These are phyloP conservation scores for Lathamus discolor DNA, from an alignment of 2,113 vertebrate genomes.

Conservation along the genomic window DNA sequence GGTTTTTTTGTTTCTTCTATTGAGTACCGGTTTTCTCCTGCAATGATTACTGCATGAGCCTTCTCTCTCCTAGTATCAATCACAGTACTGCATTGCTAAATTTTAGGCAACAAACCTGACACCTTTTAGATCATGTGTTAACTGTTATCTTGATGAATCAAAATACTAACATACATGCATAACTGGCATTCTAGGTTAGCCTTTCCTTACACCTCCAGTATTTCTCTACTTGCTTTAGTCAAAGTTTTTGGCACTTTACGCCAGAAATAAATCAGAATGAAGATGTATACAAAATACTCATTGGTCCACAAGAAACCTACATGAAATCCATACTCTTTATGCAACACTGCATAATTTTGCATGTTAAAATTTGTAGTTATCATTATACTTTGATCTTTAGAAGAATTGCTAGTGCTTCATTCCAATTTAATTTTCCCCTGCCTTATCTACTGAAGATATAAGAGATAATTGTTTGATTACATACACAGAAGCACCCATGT, in stretches of 20 bases:
- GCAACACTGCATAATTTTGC: background rate
- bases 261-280: background rate
- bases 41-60: background rate
- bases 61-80: background rate
- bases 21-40: background rate
- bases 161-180: fast-evolving
- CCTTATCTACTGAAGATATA: slow-evolving; percentile 28
- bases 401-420: background rate
- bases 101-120: background rate
- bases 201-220: background rate
- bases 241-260: background rate
- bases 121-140: background rate
- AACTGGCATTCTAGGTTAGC: background rate
- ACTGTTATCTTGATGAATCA: background rate
- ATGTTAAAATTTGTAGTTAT: slow-evolving; percentile 30
- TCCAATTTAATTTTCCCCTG: slow-evolving; percentile 9
- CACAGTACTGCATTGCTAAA: background rate
- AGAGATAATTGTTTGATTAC: slow-evolving; percentile 28
- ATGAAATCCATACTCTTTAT: background rate
- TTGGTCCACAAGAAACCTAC: background rate
- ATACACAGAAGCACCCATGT: background rate
- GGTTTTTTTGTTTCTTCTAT: background rate
- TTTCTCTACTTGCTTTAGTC: background rate
- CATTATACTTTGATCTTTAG: slow-evolving; percentile 27
- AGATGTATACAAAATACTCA: background rate